These are phyloP conservation scores for Acrobasis consociella DNA, from an alignment of 2,888 invertebrate genomes.

Conservation along the genomic window DNA sequence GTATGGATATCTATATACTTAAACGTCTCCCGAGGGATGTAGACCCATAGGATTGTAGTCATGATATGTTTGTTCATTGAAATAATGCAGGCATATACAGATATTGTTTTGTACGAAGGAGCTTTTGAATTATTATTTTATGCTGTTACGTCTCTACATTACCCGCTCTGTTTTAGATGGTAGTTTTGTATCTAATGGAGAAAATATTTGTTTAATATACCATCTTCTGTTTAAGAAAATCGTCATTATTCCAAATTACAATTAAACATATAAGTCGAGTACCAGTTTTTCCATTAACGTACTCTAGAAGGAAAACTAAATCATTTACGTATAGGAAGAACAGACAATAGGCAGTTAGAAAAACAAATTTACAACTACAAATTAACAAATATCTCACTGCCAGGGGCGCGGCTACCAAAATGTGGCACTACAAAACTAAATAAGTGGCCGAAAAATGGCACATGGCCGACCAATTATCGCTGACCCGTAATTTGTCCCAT, in stretches of 20 bases:
- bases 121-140: background rate
- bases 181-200: background rate
- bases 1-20: slow-evolving; percentile 9
- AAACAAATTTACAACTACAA: slow-evolving; percentile 77
- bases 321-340: background rate
- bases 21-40: slow-evolving; percentile 4
- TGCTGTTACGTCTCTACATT: background rate
- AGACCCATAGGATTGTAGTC: slow-evolving; percentile 17
- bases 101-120: background rate
- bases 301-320: background rate
- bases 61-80: slow-evolving; percentile 22
- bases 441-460: slow-evolving; percentile 75
- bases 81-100: slow-evolving; percentile 28
- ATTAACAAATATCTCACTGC: slow-evolving; percentile 79
- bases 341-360: slow-evolving; percentile 29
- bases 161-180: background rate
- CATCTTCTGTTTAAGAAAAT: no score
- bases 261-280: no score
- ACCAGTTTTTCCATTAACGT: no score
- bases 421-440: slow-evolving; percentile 71
- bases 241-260: no score
- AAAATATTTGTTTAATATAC: no score
- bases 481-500: slow-evolving; percentile 39
- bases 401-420: slow-evolving; percentile 66
- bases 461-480: slow-evolving; percentile 47